Base-by-base conservation (phyloP, 2,888 invertebrate genomes). In the Tridacna crocea region DNA sequence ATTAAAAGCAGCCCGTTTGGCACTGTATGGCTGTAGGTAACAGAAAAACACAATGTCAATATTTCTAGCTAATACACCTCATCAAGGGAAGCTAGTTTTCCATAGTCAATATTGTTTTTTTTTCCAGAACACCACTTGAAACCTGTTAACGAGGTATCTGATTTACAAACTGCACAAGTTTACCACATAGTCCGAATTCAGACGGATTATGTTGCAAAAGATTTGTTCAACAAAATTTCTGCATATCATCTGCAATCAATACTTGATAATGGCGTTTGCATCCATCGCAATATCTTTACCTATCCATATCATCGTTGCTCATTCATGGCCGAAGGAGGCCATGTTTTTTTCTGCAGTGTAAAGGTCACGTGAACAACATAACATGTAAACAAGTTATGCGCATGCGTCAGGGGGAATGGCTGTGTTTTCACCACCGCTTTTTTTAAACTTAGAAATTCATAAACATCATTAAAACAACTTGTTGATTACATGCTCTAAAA, bases 311-410 rank as follows among this genome's bases (percentile, higher is more conserved):
- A 17, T 61, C 10, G 61, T 22, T 24, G 22, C 13, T 61, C 2
- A 13, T 17, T 22, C 22, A 13, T 24, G 61, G 22, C 22, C 70
- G 47, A 72, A 75, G 81, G 84, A 65, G 73, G 81, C 84, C 84
- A 84, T 84, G 65, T 84, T 84, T 74, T 24, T 72, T 36, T 36
- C 36, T 70, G 70, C 70, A 70, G 47, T 70, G 51, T 26, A 63
- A 60, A 65, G 66, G 77, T 86, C 81, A 82, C 81, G 81, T 83
- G 85, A 81, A 72, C 65, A 73, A 60, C 60, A 68, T 24, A 75
- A 79, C 80, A 80, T 87, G 90, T 90, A 90, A 89, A 90, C 90
- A 90, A 86, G 77, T 76, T 83, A n/a, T 82, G 79, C 88, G 88
- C 90, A 89, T 87, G 88, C 88, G 84, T 61, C 12, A 36, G 8